Percentiles rank a stretch among this genome's conserved stretches.
phyloP scores from a whole-genome alignment of 2,888 invertebrate species.

The Caradrina clavipalpis region DNA sequence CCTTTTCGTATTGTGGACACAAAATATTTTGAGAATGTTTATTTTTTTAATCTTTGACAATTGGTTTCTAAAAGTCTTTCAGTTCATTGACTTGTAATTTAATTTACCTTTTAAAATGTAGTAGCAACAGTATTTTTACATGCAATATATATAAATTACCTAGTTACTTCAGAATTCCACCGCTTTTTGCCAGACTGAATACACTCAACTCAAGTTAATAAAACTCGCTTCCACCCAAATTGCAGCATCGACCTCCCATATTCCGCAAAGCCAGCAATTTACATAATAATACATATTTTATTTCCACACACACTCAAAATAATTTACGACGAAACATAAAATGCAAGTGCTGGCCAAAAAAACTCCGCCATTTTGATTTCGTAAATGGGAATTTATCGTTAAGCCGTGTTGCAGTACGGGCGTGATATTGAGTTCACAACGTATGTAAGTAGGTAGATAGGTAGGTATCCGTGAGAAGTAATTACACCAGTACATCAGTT shows the following conservation, averaged over 20 bases:
- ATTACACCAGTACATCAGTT: slow-evolving; percentile 50
- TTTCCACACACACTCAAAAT: slow-evolving; percentile 35
- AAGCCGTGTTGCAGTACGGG: slow-evolving; percentile 35
- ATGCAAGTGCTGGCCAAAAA: slow-evolving; percentile 30
- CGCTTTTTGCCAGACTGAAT: slow-evolving; percentile 1
- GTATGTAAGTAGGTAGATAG: not conserved
- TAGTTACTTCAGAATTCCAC: not conserved
- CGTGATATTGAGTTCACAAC: slow-evolving; percentile 26
- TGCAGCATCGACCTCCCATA: slow-evolving; percentile 25
- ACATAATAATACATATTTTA: slow-evolving; percentile 38
- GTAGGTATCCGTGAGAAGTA: slow-evolving; percentile 39
- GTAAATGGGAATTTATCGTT: slow-evolving; percentile 36
- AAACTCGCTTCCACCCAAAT: slow-evolving; percentile 15
- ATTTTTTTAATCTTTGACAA: not conserved
- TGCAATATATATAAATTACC: not conserved
- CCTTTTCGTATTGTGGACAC: not conserved
- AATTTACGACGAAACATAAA: slow-evolving; percentile 40
- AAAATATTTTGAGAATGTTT: not conserved
- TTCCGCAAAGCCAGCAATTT: slow-evolving; percentile 26
- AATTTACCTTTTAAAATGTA: not conserved
- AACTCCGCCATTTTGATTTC: slow-evolving; percentile 42
- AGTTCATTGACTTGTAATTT: slow-evolving; percentile 8
- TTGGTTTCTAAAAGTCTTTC: not conserved
- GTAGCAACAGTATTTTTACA: not conserved
- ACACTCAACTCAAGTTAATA: slow-evolving; percentile 21